Conservation (phyloP, 2,113 vertebrate species). For the Zapus hudsonius region DNA sequence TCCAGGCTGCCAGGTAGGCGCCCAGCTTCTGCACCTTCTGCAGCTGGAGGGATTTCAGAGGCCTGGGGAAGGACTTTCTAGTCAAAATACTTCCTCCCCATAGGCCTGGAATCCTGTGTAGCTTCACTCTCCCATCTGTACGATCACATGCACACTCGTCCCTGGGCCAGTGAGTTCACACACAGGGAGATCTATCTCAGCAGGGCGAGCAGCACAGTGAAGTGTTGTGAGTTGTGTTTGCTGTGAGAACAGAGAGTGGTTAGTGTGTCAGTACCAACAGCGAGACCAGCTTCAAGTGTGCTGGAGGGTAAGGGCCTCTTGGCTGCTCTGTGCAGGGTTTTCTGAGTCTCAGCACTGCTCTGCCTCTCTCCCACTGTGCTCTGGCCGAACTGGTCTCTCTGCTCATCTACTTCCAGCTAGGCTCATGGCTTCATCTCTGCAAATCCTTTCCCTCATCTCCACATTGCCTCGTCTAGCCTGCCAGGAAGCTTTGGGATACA, state of each 20-base stretch:
- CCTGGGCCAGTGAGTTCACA: neutral
- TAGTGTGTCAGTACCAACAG: neutral
- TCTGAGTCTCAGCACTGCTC: neutral
- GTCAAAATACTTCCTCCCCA: neutral
- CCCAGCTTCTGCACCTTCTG: constrained; percentile 37
- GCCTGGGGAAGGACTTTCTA: neutral
- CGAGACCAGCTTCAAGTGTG: neutral
- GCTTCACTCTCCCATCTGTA: neutral
- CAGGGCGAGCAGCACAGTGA: neutral
- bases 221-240: neutral
- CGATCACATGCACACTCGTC: neutral
- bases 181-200: neutral
- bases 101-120: constrained; percentile 9
- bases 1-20: constrained; percentile 70
- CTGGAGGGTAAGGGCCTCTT: too few species aligned
- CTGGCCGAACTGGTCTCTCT: neutral
- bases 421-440: neutral
- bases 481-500: neutral
- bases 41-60: neutral
- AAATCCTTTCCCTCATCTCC: neutral
- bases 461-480: neutral
- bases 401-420: neutral
- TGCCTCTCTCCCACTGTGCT: neutral
- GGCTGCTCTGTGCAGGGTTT: neutral
- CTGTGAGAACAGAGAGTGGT: neutral